Base-by-base conservation (phyloP, 1,140 invertebrate species). In the Zaprionus camerounensis region DNA sequence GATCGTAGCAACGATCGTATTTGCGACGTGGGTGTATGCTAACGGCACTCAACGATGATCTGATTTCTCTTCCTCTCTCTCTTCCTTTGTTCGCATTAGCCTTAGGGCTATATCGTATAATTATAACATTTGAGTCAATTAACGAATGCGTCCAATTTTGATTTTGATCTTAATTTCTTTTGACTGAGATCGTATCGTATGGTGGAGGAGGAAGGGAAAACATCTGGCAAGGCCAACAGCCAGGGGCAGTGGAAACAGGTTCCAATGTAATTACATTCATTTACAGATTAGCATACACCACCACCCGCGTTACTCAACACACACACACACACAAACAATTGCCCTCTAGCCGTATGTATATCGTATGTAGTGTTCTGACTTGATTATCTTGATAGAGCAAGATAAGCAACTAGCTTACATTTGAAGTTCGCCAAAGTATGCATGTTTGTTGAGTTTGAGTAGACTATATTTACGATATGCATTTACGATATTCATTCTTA, bases 221-320 rank as follows among this genome's bases (percentile, higher is more conserved):
- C 46, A 65, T 36, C 28, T 41, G 6, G 20, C 66, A 76, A 76
- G 73, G 73, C 73, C 67, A 75, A 63, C 51, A 59, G 67, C 20
- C 53, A 15, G 11, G 31, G 26, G n/a, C 41, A 36, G 20, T 36
- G 38, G 5, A 51, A 76, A 76, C 74, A 67, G 74, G 74, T 76
- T 76, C 58, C 56, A 62, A 26, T 62, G 70, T 72, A 67, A 76
- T 66, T 72, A 66, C 49, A 76, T 72, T 66, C 74, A 72, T 57
- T 49, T 34, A 5, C 26, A 72, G 74, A 76, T 76, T 76, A 67
- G 63, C 63, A 67, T 67, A 46, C 38, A 38, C 28, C 28, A 38
- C n/a, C 36, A 28, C 65, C 41, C 38, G 22, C 22, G 46, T 51
- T 51, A 22, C 46, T 20, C 11, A 20, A 51, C 46, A 28, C 26